Conservation (phyloP, 30 jellyfish, hydroid and myxozoan species). For the Chrysaora quinquecirrha region DNA sequence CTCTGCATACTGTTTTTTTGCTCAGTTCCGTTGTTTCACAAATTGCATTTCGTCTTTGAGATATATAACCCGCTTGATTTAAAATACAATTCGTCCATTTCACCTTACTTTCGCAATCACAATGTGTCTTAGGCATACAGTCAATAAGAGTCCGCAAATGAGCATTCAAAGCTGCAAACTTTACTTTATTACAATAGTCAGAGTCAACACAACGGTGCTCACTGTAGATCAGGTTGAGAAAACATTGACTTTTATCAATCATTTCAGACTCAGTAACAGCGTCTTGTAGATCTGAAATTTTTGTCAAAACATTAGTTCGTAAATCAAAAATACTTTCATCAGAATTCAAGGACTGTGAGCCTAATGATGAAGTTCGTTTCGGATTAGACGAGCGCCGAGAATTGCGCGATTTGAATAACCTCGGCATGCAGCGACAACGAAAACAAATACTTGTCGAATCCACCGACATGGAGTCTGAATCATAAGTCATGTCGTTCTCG, state of each 20-base stretch:
- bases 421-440: slow-evolving; percentile 66
- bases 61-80: slow-evolving; percentile 55
- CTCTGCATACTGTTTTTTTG: slow-evolving; percentile 78
- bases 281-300: slow-evolving; percentile 58
- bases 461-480: slow-evolving; percentile 44
- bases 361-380: slow-evolving; percentile 11
- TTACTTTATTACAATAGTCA: slow-evolving; percentile 65
- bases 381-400: neutral
- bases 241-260: slow-evolving; percentile 69
- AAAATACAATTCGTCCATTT: slow-evolving; percentile 40
- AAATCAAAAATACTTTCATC: slow-evolving; percentile 64
- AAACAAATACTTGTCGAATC: slow-evolving; percentile 31
- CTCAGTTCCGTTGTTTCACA: slow-evolving; percentile 89
- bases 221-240: slow-evolving; percentile 67
- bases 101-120: slow-evolving; percentile 71
- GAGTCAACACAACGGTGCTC: slow-evolving; percentile 86
- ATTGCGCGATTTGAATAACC: slow-evolving; percentile 52
- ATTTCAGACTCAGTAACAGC: slow-evolving; percentile 44
- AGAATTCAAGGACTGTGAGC: slow-evolving; percentile 22
- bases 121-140: slow-evolving; percentile 83
- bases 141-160: slow-evolving; percentile 77
- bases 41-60: slow-evolving; percentile 88
- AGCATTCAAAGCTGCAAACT: slow-evolving; percentile 68
- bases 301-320: slow-evolving; percentile 48
- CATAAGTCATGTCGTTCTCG: slow-evolving; percentile 26